phyloP scores from a whole-genome alignment of 1,140 invertebrate species.

The Hyles euphorbiae region DNA sequence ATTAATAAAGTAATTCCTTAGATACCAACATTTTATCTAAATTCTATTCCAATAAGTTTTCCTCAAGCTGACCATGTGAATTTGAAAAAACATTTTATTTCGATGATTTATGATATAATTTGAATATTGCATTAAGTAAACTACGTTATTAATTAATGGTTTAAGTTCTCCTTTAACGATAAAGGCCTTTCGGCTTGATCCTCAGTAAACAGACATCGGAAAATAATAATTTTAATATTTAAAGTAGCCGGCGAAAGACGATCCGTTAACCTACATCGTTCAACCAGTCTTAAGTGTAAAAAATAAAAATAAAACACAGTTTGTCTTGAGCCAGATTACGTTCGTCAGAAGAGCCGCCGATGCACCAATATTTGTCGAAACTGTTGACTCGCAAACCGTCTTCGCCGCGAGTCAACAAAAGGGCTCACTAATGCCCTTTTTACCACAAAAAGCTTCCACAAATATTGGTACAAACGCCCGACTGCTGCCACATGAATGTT shows the following conservation, averaged over 20 bases:
- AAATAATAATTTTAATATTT: neutral
- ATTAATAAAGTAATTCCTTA: no score
- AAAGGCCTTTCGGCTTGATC: no score
- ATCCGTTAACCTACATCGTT: slow-evolving; percentile 15
- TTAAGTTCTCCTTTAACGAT: no score
- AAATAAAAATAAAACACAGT: slow-evolving; percentile 31
- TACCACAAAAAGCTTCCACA: slow-evolving; percentile 65
- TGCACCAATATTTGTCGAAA: slow-evolving; percentile 56
- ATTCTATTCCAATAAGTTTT: no score
- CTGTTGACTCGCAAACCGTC: slow-evolving; percentile 69
- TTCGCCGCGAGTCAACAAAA: slow-evolving; percentile 62
- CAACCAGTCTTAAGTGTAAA: slow-evolving; percentile 29
- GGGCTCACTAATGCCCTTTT: slow-evolving; percentile 73
- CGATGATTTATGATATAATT: no score
- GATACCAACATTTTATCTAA: no score
- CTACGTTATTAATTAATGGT: no score
- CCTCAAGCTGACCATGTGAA: no score
- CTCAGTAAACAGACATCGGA: neutral
- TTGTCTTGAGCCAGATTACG: slow-evolving; percentile 50
- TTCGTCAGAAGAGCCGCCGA: slow-evolving; percentile 56
- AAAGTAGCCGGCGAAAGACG: slow-evolving; percentile 21
- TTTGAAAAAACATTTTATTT: no score
- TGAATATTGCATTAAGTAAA: no score
- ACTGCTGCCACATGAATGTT: slow-evolving; percentile 11
- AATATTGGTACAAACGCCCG: slow-evolving; percentile 53